Evolutionary conservation across 2,888 invertebrate species (phyloP).

Genomic region (Amiota minor): DNA sequence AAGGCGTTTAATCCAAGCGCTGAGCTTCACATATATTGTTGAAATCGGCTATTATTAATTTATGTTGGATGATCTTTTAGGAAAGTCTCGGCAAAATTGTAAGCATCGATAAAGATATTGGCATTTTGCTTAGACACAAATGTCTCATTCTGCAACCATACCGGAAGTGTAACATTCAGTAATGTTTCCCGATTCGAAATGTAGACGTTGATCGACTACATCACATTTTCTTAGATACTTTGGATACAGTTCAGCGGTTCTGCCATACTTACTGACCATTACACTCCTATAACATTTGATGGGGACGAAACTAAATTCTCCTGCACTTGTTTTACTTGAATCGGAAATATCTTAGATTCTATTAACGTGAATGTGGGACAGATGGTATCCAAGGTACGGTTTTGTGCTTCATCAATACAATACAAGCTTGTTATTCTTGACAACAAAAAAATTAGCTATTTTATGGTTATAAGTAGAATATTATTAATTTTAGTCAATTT

Average conservation of each 20-base stretch:
- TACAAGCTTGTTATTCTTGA: no score
- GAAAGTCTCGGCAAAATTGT: conserved; percentile 57
- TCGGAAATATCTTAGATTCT: no score
- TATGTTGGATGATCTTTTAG: conserved; percentile 46
- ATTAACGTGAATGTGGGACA: no score
- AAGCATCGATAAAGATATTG: conserved; percentile 45
- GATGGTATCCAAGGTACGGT: no score
- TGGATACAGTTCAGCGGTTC: conserved; percentile 61
- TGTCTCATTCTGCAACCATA: conserved; percentile 20
- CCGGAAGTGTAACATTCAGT: not conserved
- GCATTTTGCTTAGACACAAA: conserved; percentile 41
- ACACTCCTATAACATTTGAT: no score
- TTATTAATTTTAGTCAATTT: no score
- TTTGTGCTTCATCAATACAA: no score
- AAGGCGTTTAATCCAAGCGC: conserved; percentile 55
- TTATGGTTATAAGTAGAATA: no score
- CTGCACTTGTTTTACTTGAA: no score
- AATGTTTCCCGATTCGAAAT: conserved; percentile 51
- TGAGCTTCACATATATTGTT: conserved; percentile 49
- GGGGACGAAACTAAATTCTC: no score
- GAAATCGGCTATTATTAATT: conserved; percentile 66
- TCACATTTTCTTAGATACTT: conserved; percentile 58
- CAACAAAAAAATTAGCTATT: no score
- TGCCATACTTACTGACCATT: conserved; percentile 63
- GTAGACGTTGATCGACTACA: conserved; percentile 56